These are phyloP conservation scores for human DNA, from an alignment of 2,113 vertebrate species.

Conservation along the genomic window GRCh38 chr9:133770501-133771000, in stretches of 20 bases:
- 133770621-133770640: fast-evolving
- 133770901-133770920: fast-evolving
- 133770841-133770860: fast-evolving
- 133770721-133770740: fast-evolving
- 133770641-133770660: fast-evolving
- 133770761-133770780: fast-evolving
- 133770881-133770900: fast-evolving
- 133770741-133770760: fast-evolving
- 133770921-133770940: fast-evolving
- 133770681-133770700: not conserved
- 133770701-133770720: not conserved
- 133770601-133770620: not conserved
- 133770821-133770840: fast-evolving
- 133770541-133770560: not conserved
- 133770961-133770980: fast-evolving
- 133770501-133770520: conserved; percentile 82
- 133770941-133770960: fast-evolving
- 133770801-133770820: fast-evolving
- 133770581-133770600: not conserved
- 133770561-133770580: not conserved
- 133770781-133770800: fast-evolving
- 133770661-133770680: fast-evolving
- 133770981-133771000: not conserved
- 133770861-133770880: fast-evolving
- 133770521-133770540: fast-evolving